Base-by-base conservation (phyloP, 1,140 invertebrate genomes). In the Apis dorsata region DNA sequence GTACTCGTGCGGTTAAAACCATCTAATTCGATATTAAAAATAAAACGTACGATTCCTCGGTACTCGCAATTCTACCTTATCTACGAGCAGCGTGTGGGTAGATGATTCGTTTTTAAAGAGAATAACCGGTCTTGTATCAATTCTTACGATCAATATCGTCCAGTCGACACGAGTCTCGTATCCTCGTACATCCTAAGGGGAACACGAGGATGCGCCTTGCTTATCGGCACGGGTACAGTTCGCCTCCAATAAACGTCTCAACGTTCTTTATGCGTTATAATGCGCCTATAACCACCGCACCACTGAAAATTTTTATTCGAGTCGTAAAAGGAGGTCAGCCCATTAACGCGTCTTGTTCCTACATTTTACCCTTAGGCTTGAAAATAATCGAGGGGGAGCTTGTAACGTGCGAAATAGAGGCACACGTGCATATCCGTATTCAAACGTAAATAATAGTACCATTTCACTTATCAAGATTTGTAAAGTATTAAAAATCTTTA, bases 91-190 rank as follows among this genome's bases (percentile, higher is more conserved):
- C 15, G 79, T 66, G 78, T 84, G 72, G 78, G 83, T 34, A 60
- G 83, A 72, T 84, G 68, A 21, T 83, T 70, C 51, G 28, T 11
- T 70, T 84, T 83, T 81, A 28, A 80, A 24, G 21, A 24, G 69
- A 70, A 51, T 81, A 79, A 80, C 82, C 77, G 82, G 82, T 57
- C 70, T 15, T 17, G 55, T 73, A 80, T 79, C 77, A 77, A 71
- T 71, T 51, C 49, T 83, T 65, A 72, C 66, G 77, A 83, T 73
- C 72, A 82, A 82, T 68, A 66, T 77, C 68, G 80, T 57, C 73
- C 57, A 62, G 24, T 65, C 63, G 63, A 65, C 63, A 65, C 24
- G 55, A 24, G 68, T 53, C 78, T 80, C 12, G 78, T 72, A 72
- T 80, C 68, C 69, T 62, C 69, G 68, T 63, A 63, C 65, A 73